Evolutionary conservation across 2,888 invertebrate genomes (phyloP).

Genomic region (Strigamia maritima): DNA sequence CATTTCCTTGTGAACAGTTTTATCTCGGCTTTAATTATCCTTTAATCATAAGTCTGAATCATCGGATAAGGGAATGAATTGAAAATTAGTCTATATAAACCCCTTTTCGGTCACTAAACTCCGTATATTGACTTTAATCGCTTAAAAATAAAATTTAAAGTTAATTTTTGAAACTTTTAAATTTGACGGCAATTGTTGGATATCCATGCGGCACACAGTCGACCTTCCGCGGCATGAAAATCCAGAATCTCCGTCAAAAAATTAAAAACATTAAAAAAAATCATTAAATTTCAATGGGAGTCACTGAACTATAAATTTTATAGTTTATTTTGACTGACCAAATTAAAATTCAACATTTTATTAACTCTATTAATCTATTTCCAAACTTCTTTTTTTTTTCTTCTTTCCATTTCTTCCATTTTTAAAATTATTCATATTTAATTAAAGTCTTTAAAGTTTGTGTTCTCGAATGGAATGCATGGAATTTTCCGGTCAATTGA

Average conservation of each 20-base stretch:
- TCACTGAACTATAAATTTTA: not conserved
- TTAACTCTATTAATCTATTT: too few relatives aligned
- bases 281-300: not conserved
- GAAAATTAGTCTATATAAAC: not conserved
- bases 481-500: conserved; percentile 27
- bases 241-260: too few relatives aligned
- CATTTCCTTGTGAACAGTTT: conserved; percentile 25
- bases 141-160: too few relatives aligned
- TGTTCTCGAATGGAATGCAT: not conserved
- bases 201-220: too few relatives aligned
- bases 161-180: too few relatives aligned
- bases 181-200: too few relatives aligned
- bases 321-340: not conserved
- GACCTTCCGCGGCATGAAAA: too few relatives aligned
- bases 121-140: too few relatives aligned
- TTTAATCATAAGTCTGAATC: not conserved
- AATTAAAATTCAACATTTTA: too few relatives aligned
- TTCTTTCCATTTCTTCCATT: not conserved
- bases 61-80: not conserved
- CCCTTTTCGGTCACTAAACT: not conserved
- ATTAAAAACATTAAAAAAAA: too few relatives aligned
- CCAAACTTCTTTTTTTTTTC: not conserved
- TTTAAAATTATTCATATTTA: not conserved
- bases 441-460: conserved; percentile 1
- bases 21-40: conserved; percentile 11